Evolutionary conservation across 2,113 vertebrate species (phyloP).

Genomic region (Engraulis encrasicolus): DNA sequence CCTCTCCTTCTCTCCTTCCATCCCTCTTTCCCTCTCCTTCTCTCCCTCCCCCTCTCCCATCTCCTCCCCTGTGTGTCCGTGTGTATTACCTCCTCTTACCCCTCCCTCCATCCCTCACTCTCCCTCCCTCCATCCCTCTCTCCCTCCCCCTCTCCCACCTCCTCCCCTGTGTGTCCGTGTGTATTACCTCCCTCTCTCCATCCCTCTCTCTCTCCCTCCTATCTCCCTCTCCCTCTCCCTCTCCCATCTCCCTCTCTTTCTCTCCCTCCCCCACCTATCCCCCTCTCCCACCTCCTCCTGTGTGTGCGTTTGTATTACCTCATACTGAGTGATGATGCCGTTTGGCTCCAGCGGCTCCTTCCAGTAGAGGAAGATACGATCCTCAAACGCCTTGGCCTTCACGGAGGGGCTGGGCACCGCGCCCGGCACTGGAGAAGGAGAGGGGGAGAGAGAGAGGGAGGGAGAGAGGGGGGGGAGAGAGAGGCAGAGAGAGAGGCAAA

Average conservation of each 20-base stretch:
- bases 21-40: too few species aligned
- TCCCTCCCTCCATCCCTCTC: too few species aligned
- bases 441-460: background rate
- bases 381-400: slow-evolving; percentile 95
- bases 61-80: too few species aligned
- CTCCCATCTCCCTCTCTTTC: background rate
- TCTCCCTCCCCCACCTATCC: background rate
- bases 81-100: too few species aligned
- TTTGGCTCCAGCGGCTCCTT: slow-evolving; percentile 96
- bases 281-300: too few species aligned
- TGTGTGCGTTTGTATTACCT: too few species aligned
- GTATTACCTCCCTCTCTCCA: too few species aligned
- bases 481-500: background rate
- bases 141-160: too few species aligned
- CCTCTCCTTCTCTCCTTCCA: too few species aligned
- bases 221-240: background rate
- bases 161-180: too few species aligned
- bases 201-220: background rate
- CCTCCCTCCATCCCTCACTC: too few species aligned
- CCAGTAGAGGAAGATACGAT: slow-evolving; percentile 95
- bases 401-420: slow-evolving; percentile 89
- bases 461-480: background rate
- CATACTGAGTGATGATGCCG: slow-evolving; percentile 95
- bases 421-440: slow-evolving; percentile 84
- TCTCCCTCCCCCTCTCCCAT: too few species aligned